phyloP scores from a whole-genome alignment of 1,140 invertebrate genomes.

The Drosophila baimaii region DNA sequence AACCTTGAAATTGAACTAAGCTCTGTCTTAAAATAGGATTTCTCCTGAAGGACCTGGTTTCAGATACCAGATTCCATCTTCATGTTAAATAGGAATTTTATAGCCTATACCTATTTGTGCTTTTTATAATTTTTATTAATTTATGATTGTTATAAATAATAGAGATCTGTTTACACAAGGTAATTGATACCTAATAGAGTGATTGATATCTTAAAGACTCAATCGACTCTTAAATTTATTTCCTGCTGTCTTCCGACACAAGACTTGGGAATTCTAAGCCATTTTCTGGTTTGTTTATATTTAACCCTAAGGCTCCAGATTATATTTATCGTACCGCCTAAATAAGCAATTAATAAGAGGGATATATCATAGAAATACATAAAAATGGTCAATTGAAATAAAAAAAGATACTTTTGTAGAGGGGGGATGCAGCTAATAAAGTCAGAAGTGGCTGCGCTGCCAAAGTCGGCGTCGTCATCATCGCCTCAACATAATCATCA shows the following conservation, averaged over 20 bases:
- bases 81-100: neutral
- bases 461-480: constrained; percentile 19
- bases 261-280: neutral
- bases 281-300: neutral
- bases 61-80: neutral
- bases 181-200: neutral
- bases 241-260: too few species aligned
- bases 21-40: too few species aligned
- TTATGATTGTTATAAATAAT: too few species aligned
- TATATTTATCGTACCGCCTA: neutral
- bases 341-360: neutral
- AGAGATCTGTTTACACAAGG: too few species aligned
- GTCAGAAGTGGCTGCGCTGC: constrained; percentile 33
- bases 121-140: neutral
- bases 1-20: too few species aligned
- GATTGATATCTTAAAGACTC: neutral
- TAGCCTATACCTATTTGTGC: neutral
- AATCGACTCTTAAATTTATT: neutral
- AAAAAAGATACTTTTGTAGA: too few species aligned
- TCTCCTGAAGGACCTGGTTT: too few species aligned
- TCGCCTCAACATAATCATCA: constrained; percentile 30
- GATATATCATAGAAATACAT: neutral
- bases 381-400: neutral
- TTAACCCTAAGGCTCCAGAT: neutral
- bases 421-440: constrained; percentile 44